Base-by-base conservation (phyloP, 2,113 vertebrate genomes). In the Scolopax mira region DNA sequence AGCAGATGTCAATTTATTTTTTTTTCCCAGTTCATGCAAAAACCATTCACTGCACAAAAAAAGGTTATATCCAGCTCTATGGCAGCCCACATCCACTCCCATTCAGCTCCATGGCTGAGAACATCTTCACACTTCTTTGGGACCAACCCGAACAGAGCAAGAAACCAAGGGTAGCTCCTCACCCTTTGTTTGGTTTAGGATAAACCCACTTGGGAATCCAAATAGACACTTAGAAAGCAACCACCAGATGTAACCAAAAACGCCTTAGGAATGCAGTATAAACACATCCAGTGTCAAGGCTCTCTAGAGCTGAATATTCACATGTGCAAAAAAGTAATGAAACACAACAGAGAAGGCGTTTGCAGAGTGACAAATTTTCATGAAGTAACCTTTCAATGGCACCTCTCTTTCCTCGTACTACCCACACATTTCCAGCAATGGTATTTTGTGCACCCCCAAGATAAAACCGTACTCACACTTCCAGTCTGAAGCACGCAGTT, bases 221-320 rank as follows among this genome's bases (percentile, higher is more conserved):
- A 93, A 94, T 9, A 96, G 93, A 89, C 74, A 74, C 55, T 91
- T 71, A 39, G 79, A 95, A 78, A 82, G n/a, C 42, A 92, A 78
- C 88, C 71, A 77, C 48, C 62, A 66, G 48, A 77, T 81, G 91
- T 66, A 92, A 77, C 79, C 44, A 64, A 91, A 96, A 93, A 6
- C 4, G 0, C 77, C 73, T 85, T 4, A 79, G 87, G 92, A 96
- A 96, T 79, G 92, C 46, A 18, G 21, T 35, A 67, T 33, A 87
- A 97, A 83, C 90, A 94, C 64, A 72, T 64, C 72, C 70, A 85
- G 66, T 37, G 49, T 83, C 80, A 94, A 70, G 51, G 24, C 75
- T 72, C 60, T 85, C 80, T 3, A 46, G 65, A 55, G 66, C 55
- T 86, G 84, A 69, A 71, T 75, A 86, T 80, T 91, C 85, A 90